A percentile compares a stretch with the other conserved stretches of the same genome.
phyloP scores from a whole-genome alignment of 2,888 invertebrate species.

The Ophion obscuratus region DNA sequence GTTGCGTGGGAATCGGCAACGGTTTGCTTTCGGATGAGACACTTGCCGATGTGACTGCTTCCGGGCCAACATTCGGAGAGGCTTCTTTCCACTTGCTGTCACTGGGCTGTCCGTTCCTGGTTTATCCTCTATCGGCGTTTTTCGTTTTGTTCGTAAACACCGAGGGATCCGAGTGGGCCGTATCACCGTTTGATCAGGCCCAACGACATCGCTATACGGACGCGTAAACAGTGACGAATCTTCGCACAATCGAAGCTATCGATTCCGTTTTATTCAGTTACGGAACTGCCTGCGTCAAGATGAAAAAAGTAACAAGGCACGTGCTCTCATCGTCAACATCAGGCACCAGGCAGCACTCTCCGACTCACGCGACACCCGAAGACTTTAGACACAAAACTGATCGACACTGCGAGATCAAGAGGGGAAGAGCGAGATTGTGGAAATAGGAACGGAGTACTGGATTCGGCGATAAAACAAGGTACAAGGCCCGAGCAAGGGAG shows the following conservation, averaged over 20 bases:
- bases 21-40: neutral
- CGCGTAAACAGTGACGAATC: slow-evolving; percentile 20
- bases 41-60: slow-evolving; percentile 25
- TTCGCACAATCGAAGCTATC: neutral
- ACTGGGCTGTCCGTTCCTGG: neutral
- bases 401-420: slow-evolving; percentile 8
- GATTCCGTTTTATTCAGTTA: neutral
- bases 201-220: slow-evolving; percentile 29
- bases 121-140: slow-evolving; percentile 22
- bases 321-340: slow-evolving; percentile 46
- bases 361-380: slow-evolving; percentile 32
- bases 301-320: slow-evolving; percentile 36
- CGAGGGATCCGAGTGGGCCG: slow-evolving; percentile 5
- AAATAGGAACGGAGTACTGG: slow-evolving; percentile 11
- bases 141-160: slow-evolving; percentile 19
- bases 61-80: slow-evolving; percentile 27
- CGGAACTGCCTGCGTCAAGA: neutral
- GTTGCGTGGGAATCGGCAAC: neutral
- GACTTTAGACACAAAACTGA: slow-evolving; percentile 39
- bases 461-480: slow-evolving; percentile 25
- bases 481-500: slow-evolving; percentile 57
- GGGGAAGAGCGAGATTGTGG: neutral
- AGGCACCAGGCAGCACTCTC: slow-evolving; percentile 16
- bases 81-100: slow-evolving; percentile 8
- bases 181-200: slow-evolving; percentile 18